These are phyloP conservation scores for Ochropleura leucogaster DNA, from an alignment of 2,888 invertebrate species.

Conservation along the genomic window DNA sequence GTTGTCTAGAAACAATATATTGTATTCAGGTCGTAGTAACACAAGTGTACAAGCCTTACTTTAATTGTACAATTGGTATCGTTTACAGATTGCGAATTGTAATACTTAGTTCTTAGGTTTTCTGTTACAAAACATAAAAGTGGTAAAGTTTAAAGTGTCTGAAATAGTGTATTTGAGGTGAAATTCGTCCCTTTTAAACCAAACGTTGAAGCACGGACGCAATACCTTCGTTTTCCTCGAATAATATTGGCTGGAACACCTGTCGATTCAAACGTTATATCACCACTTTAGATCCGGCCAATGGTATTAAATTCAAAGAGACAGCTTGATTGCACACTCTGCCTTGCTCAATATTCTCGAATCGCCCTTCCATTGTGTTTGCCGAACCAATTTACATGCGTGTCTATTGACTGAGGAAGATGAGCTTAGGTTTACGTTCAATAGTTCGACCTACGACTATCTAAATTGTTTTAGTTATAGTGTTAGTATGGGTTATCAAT, in stretches of 20 bases:
- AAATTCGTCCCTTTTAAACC: neutral
- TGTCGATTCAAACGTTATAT: neutral
- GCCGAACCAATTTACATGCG: neutral
- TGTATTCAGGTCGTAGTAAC: no score
- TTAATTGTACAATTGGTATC: no score
- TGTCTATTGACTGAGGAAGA: neutral
- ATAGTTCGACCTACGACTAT: neutral
- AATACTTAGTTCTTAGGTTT: no score
- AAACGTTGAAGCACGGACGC: neutral
- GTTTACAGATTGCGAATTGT: no score
- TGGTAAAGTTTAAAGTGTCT: no score
- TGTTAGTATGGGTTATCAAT: neutral
- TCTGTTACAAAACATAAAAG: no score
- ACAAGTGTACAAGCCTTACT: no score
- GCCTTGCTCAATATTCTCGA: neutral
- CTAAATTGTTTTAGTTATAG: neutral
- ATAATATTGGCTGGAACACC: neutral
- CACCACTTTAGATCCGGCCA: neutral
- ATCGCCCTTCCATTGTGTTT: neutral
- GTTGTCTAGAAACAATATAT: no score
- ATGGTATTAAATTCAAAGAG: neutral
- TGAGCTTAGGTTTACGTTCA: neutral
- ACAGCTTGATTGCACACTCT: neutral
- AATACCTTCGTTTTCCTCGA: neutral
- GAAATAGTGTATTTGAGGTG: no score